Evolutionary conservation across 2,113 vertebrate species (phyloP), one percentile per base, ranked within the genome.

Genomic region (Phaethon lepturus): DNA sequence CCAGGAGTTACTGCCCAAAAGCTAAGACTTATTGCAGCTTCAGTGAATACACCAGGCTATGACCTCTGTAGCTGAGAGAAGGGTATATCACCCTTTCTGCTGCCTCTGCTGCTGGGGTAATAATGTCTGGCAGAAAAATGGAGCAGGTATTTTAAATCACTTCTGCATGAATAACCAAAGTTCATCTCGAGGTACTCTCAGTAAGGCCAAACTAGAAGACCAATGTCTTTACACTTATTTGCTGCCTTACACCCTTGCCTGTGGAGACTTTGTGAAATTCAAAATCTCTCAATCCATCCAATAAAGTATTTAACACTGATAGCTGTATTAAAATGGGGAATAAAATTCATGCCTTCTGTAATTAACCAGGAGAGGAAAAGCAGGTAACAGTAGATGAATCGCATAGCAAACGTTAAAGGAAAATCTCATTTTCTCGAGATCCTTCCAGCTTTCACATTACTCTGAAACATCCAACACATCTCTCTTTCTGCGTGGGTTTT

Each of bases 61-160:
- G 93, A 93, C 89, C 80, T 89, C 93, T 91, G 69, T 31, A 68
- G 40, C 68, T 31, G 56, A 93, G 5, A 81, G 56, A 87, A 91
- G 52, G 56, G 64, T 90, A 68, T 94, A 89, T 93, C 76, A 95
- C 42, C 80, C 29, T 72, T 95, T 93, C 52, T 94, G 60, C 91
- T 90, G 52, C 56, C 73, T 84, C 84, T 89, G 60, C 80, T 93
- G 33, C 52, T 94, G 76, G 60, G 44, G n/a, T 90, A 95, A 90
- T 78, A 85, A 74, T 25, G 56, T 25, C 84, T 87, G 58, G 58
- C 56, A 93, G 77, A 68, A 94, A 82, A 94, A 96, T 18, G 15
- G 62, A 75, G 33, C 33, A 90, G 20, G 11, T 71, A 82, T 82
- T 95, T 95, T 93, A 88, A 97, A 94, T 95, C 87, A 85, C 33